Conservation (phyloP, 2,797 vertebrate genomes). For the Tenualosa thibaudeaui region DNA sequence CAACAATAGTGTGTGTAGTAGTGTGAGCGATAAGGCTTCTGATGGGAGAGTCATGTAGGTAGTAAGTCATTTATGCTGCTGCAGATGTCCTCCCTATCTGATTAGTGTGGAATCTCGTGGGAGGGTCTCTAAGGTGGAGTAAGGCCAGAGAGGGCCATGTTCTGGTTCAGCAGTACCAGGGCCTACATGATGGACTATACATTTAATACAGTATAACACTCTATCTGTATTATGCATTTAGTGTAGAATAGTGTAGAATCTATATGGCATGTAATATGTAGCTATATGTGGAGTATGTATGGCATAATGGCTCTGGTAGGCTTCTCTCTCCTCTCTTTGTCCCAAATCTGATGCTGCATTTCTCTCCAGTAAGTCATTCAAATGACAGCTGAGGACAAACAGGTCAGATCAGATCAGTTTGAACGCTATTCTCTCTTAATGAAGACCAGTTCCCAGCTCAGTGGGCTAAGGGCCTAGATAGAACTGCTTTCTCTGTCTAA, state of each 20-base stretch:
- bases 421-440: neutral
- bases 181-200: too few species aligned
- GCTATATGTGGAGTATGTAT: too few species aligned
- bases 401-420: neutral
- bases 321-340: neutral
- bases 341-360: neutral
- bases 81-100: conserved; percentile 60
- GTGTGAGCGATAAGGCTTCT: conserved; percentile 58
- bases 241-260: too few species aligned
- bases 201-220: too few species aligned
- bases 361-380: neutral
- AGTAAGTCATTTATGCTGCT: conserved; percentile 48
- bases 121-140: conserved; percentile 40
- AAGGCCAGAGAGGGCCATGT: conserved; percentile 45
- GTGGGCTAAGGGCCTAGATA: too few species aligned
- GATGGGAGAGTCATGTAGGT: conserved; percentile 45
- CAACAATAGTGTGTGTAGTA: conserved; percentile 46
- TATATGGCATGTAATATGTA: too few species aligned
- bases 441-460: neutral
- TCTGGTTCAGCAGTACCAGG: neutral
- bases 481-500: too few species aligned
- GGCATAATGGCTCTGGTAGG: too few species aligned
- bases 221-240: too few species aligned
- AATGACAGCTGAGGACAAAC: neutral
- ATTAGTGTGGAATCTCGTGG: conserved; percentile 55